phyloP scores from a whole-genome alignment of 1,140 invertebrate species.

The Kradibia gibbosae region DNA sequence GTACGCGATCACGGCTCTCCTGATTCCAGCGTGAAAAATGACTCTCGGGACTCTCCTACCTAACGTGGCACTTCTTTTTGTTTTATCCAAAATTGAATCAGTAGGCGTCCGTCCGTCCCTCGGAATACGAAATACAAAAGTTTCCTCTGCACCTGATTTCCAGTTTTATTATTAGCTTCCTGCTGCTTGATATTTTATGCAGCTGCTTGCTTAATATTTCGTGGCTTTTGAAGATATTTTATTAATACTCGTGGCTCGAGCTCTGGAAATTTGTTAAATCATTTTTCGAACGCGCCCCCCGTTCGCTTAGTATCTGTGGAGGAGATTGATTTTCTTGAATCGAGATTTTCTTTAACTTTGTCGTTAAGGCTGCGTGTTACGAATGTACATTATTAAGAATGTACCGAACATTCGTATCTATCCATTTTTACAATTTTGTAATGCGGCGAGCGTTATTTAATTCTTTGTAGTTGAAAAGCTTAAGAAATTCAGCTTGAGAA shows the following conservation, averaged over 20 bases:
- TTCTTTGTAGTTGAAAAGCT: neutral
- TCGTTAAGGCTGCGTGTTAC: neutral
- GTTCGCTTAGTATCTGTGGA: too few species aligned
- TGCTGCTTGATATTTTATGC: neutral
- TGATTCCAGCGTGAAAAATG: constrained; percentile 2
- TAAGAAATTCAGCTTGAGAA: neutral
- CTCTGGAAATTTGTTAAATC: neutral
- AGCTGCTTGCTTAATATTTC: neutral
- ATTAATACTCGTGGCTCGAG: neutral
- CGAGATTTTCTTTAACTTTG: neutral
- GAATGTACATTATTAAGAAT: neutral
- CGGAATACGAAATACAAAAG: neutral
- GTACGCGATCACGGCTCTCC: neutral
- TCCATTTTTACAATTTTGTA: neutral
- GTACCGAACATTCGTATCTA: neutral
- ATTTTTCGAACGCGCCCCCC: too few species aligned
- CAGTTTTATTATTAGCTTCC: neutral
- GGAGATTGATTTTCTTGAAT: neutral
- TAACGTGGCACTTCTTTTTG: neutral
- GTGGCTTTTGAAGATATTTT: too few species aligned
- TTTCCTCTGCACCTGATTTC: too few species aligned
- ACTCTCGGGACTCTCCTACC: neutral
- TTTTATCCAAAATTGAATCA: neutral
- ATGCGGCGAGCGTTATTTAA: neutral
- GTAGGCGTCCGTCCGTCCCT: neutral